These are phyloP conservation scores for Phoenicopterus ruber DNA, from an alignment of 2,113 vertebrate genomes.

Conservation along the genomic window DNA sequence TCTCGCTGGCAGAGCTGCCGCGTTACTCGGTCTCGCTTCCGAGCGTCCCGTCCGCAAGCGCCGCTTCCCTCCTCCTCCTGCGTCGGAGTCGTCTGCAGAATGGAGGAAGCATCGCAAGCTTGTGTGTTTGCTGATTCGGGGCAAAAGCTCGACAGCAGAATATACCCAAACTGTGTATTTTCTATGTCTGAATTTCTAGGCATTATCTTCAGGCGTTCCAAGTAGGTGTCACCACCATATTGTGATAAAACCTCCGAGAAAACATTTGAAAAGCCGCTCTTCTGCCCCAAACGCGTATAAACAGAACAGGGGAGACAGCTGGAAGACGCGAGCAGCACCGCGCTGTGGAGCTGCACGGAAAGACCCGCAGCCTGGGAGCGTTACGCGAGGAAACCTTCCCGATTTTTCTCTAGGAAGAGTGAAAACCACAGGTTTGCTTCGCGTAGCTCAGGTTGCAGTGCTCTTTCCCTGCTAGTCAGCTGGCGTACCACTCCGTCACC, in stretches of 20 bases:
- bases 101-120: neutral
- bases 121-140: neutral
- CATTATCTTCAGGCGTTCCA: neutral
- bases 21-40: rapidly evolving
- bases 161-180: neutral
- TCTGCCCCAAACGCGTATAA: rapidly evolving
- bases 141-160: neutral
- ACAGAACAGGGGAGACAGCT: neutral
- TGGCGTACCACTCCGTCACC: neutral
- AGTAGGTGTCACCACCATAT: neutral
- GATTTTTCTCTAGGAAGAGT: neutral
- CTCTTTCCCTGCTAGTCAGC: neutral
- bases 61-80: neutral
- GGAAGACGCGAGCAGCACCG: neutral
- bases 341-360: rapidly evolving
- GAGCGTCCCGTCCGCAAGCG: rapidly evolving
- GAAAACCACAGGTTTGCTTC: neutral
- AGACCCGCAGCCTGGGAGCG: rapidly evolving
- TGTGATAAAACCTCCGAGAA: neutral
- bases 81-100: rapidly evolving
- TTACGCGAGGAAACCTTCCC: rapidly evolving
- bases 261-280: neutral
- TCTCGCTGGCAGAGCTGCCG: neutral
- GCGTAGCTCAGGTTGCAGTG: neutral
- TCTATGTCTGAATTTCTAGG: neutral